Percentiles rank a stretch among this genome's conserved stretches.
These are phyloP conservation scores for Oligia fasciuncula DNA, from an alignment of 2,888 invertebrate genomes.

Conservation along the genomic window DNA sequence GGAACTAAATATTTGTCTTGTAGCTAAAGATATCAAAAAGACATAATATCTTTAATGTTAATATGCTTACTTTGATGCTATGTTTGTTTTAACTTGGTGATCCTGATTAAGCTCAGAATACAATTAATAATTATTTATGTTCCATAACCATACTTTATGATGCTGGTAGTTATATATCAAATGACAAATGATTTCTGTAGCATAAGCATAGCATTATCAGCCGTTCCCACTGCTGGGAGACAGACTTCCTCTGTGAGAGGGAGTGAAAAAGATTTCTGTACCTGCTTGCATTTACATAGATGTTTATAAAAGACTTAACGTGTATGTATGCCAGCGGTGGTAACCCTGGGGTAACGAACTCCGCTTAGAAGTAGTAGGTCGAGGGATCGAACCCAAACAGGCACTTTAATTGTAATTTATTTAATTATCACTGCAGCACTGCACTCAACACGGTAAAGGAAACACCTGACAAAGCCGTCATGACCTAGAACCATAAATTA, in stretches of 20 bases:
- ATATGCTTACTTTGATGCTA: not conserved
- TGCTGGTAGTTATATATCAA: not conserved
- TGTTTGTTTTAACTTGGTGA: not conserved
- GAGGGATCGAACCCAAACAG: not conserved
- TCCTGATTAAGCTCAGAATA: not conserved
- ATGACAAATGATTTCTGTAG: not conserved
- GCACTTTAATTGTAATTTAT: not conserved
- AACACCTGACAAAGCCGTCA: not conserved
- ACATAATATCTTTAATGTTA: not conserved
- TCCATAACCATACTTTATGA: not conserved
- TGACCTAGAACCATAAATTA: not conserved
- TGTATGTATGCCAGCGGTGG: not conserved
- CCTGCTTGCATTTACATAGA: constrained; percentile 2
- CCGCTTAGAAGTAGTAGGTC: not conserved
- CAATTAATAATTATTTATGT: not conserved
- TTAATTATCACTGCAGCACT: not conserved
- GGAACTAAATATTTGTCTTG: constrained; percentile 1
- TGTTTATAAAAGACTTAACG: not conserved
- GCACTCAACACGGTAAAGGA: not conserved
- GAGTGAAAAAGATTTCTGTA: not conserved
- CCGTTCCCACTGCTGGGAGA: too few relatives aligned
- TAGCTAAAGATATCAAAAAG: constrained; percentile 3
- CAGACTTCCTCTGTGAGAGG: too few relatives aligned
- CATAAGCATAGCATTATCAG: too few relatives aligned
- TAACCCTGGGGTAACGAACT: not conserved